A percentile compares a stretch with the other conserved stretches of the same genome.
These are phyloP conservation scores for Callipepla squamata DNA, from an alignment of 2,113 vertebrate genomes.

Conservation along the genomic window DNA sequence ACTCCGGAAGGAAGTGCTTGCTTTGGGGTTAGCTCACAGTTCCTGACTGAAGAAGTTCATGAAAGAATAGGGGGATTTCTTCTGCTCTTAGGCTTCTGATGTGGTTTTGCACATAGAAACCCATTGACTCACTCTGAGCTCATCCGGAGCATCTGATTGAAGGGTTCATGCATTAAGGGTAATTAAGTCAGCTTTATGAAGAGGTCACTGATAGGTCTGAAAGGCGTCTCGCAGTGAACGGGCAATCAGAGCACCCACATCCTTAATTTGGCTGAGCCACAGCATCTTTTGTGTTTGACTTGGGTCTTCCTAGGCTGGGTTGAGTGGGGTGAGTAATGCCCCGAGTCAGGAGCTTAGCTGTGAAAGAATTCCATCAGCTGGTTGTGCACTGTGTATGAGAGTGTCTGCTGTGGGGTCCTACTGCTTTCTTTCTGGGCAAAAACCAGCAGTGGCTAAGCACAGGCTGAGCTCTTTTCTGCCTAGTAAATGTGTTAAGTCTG, in stretches of 20 bases:
- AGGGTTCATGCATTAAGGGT: background rate
- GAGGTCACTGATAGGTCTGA: background rate
- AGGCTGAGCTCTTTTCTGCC: conserved; percentile 24
- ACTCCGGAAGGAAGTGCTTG: accelerated
- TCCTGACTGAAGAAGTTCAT: background rate
- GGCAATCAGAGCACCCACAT: background rate
- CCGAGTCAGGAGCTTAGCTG: background rate
- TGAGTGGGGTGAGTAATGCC: background rate
- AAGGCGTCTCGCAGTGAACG: background rate
- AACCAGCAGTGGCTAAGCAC: background rate
- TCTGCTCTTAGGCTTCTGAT: background rate
- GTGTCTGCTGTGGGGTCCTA: background rate
- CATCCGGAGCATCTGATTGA: background rate
- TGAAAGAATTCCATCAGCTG: conserved; percentile 45
- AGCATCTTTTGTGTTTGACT: background rate
- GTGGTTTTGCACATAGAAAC: background rate
- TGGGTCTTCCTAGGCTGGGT: background rate
- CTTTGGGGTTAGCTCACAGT: background rate
- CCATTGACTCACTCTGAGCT: background rate
- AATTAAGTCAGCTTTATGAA: conserved; percentile 15
- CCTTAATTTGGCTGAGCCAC: background rate
- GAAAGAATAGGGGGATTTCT: background rate
- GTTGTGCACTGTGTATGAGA: background rate
- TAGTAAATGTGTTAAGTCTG: conserved; percentile 31
- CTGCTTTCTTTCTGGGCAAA: background rate